Percentiles rank a stretch among this genome's conserved stretches.
These are phyloP conservation scores for Menidia beryllina DNA, from an alignment of 2,113 vertebrate genomes.

Conservation along the genomic window DNA sequence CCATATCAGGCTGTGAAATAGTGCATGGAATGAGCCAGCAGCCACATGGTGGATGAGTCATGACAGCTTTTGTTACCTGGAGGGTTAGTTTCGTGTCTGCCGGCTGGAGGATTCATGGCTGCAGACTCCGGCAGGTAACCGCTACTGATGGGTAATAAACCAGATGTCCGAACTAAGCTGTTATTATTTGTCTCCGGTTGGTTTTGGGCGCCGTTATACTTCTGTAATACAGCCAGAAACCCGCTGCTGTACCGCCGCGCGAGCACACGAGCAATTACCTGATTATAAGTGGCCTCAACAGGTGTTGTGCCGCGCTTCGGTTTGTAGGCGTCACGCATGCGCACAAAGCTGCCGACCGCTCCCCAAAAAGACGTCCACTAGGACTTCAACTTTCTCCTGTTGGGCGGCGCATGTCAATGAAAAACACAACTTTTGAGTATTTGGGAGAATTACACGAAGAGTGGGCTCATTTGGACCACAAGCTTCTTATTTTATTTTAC, in stretches of 20 bases:
- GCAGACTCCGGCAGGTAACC: not conserved
- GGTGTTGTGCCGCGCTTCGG: constrained; percentile 52
- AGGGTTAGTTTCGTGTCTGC: constrained; percentile 46
- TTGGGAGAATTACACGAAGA: no score
- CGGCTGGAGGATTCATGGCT: constrained; percentile 55
- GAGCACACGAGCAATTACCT: constrained; percentile 62
- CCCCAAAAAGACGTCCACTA: no score
- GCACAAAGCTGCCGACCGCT: constrained; percentile 14
- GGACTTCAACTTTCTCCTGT: no score
- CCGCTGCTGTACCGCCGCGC: not conserved
- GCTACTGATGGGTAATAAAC: constrained; percentile 15
- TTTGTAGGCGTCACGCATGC: constrained; percentile 51
- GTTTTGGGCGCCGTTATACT: constrained; percentile 57
- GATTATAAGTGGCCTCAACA: constrained; percentile 71
- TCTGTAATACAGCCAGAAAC: constrained; percentile 63
- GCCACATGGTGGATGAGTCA: not conserved
- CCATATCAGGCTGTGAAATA: no score
- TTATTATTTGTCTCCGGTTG: constrained; percentile 7
- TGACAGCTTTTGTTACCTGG: constrained; percentile 57
- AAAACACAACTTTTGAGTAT: no score
- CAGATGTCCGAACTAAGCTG: not conserved
- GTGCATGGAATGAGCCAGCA: not conserved
- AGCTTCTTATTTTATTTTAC: not conserved
- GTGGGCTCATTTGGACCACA: no score
- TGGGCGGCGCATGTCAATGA: no score